phyloP scores from a whole-genome alignment of 2,797 vertebrate species.

The Epinephelus coioides region DNA sequence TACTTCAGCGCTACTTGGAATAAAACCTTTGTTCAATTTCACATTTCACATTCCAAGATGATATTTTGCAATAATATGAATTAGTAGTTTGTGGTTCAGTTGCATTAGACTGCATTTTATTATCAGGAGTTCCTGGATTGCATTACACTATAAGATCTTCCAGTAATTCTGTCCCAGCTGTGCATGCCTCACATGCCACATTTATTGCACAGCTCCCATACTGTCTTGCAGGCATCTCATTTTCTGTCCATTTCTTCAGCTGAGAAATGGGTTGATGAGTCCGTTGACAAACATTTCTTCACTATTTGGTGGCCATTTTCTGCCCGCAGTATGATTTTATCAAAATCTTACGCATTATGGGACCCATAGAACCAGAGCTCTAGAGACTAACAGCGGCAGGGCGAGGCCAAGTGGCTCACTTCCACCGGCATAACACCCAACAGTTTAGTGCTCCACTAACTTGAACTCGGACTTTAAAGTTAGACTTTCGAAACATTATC shows the following conservation, averaged over 20 bases:
- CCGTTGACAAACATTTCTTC: no score
- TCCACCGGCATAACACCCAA: no score
- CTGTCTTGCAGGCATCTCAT: neutral
- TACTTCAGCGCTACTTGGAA: neutral
- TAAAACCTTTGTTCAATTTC: neutral
- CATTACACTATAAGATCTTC: neutral
- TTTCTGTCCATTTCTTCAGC: neutral
- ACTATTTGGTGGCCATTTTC: no score
- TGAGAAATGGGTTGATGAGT: neutral
- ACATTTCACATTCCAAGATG: neutral
- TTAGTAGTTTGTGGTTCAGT: no score
- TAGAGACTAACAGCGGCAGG: no score
- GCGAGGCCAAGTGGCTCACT: no score
- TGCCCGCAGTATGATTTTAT: no score
- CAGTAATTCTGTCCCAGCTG: slow-evolving; percentile 4
- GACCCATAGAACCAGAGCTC: no score
- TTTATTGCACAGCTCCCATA: neutral
- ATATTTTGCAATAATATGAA: neutral
- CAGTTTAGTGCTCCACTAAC: no score
- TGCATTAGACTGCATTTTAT: neutral
- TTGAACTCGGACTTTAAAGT: no score
- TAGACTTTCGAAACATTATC: no score
- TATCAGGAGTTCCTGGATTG: neutral
- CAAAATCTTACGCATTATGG: no score
- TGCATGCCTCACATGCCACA: neutral